Conservation (phyloP, 2,888 invertebrate species). For the Tiphia femorata region DNA sequence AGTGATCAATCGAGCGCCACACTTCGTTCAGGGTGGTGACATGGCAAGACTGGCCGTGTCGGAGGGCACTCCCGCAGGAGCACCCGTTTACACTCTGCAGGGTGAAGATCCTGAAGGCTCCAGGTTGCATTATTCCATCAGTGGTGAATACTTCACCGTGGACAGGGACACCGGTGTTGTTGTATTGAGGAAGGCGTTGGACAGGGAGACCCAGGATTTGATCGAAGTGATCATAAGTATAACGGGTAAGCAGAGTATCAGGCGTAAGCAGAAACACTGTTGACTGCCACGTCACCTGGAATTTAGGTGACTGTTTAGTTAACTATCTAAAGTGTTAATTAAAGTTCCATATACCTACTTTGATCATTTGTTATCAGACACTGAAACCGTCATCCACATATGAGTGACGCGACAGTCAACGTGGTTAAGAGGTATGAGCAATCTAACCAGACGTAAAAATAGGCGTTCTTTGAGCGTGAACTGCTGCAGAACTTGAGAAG, state of each 20-base stretch:
- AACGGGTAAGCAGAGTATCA: conserved; percentile 75
- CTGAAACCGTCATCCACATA: too few relatives aligned
- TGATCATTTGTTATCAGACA: too few relatives aligned
- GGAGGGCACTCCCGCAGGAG: conserved; percentile 82
- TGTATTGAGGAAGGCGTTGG: conserved; percentile 77
- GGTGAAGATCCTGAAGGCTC: conserved; percentile 84
- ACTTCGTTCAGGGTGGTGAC: conserved; percentile 83
- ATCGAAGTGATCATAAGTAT: conserved; percentile 87
- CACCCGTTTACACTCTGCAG: conserved; percentile 82
- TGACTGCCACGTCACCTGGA: too few relatives aligned
- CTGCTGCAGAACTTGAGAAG: too few relatives aligned
- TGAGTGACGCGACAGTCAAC: too few relatives aligned
- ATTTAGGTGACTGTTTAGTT: too few relatives aligned
- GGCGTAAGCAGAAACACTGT: too few relatives aligned
- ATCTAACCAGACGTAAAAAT: too few relatives aligned
- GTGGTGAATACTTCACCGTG: conserved; percentile 86
- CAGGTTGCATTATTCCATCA: conserved; percentile 81
- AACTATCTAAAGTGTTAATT: too few relatives aligned
- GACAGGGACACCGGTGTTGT: conserved; percentile 82
- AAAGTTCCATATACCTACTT: too few relatives aligned
- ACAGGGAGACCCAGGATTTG: conserved; percentile 78
- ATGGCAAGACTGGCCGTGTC: conserved; percentile 81
- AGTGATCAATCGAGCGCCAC: conserved; percentile 79
- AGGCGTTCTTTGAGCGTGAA: too few relatives aligned
- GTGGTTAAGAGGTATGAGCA: too few relatives aligned